Conservation (phyloP, 1,140 invertebrate species). For the Pseudomyrmex cubaensis region DNA sequence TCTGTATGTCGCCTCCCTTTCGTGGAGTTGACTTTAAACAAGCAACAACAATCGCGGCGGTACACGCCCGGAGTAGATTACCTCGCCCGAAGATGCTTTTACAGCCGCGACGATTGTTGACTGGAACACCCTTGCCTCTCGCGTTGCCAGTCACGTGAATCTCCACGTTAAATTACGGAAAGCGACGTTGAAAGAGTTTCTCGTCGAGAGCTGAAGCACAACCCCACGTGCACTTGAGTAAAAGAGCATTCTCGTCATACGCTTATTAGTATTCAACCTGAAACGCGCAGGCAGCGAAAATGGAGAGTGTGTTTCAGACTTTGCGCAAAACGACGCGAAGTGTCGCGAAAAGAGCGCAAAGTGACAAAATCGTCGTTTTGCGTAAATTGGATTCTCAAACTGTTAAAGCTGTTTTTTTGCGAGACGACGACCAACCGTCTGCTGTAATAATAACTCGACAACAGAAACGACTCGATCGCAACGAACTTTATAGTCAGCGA, state of each 20-base stretch:
- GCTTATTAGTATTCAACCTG: constrained; percentile 9
- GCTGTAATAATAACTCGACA: no score
- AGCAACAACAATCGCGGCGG: constrained; percentile 3
- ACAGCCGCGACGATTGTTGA: constrained; percentile 8
- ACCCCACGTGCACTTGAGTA: constrained; percentile 13
- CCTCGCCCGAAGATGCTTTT: not conserved
- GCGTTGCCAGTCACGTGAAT: constrained; percentile 3
- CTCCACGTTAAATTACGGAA: constrained; percentile 18
- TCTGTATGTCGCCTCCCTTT: not conserved
- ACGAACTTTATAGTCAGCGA: no score
- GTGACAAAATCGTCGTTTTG: not conserved
- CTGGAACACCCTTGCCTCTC: not conserved
- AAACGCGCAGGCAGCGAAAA: not conserved
- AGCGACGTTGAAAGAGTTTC: constrained; percentile 20
- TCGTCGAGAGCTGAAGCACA: not conserved
- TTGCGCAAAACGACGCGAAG: no score
- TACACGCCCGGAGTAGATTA: constrained; percentile 25
- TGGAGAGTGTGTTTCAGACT: no score
- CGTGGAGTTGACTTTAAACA: not conserved
- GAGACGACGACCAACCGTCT: no score
- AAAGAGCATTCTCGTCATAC: constrained; percentile 1
- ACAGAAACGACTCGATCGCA: no score
- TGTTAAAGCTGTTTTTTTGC: no score
- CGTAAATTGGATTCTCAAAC: no score
- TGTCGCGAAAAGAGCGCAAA: not conserved